These are phyloP conservation scores for Eristalinus sepulchralis DNA, from an alignment of 2,888 invertebrate genomes.

Conservation along the genomic window DNA sequence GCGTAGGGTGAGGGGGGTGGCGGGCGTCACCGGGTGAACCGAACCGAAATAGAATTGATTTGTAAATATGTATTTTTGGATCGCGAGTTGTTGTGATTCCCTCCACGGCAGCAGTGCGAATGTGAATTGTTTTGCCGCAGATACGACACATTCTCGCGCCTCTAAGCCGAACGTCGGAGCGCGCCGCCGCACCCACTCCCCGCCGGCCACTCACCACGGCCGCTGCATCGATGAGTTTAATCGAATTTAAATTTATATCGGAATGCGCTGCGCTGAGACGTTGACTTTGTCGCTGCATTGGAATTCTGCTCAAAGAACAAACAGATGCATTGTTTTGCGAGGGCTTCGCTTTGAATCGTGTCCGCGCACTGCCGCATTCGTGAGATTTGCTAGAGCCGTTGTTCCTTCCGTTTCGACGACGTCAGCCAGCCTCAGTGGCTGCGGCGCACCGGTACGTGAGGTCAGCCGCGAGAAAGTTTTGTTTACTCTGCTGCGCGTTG, in stretches of 20 bases:
- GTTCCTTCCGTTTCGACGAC: constrained; percentile 36
- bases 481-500: background rate
- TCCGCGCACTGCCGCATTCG: background rate
- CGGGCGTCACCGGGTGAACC: background rate
- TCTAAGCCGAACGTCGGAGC: background rate
- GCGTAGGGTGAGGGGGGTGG: background rate
- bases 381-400: background rate
- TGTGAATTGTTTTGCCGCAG: background rate
- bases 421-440: background rate
- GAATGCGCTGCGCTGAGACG: constrained; percentile 40
- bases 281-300: constrained; percentile 58
- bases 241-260: constrained; percentile 56
- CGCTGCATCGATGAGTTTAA: constrained; percentile 30
- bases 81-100: constrained; percentile 25
- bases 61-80: constrained; percentile 54
- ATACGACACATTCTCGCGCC: background rate
- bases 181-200: too few species aligned
- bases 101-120: constrained; percentile 8
- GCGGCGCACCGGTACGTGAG: constrained; percentile 31
- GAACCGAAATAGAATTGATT: constrained; percentile 54
- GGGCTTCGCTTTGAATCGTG: background rate
- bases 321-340: constrained; percentile 53
- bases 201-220: background rate
- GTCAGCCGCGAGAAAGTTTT: constrained; percentile 20
- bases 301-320: constrained; percentile 54